Evolutionary conservation across 2,888 invertebrate genomes (phyloP).

Genomic region (Leptinotarsa rubiginosa): DNA sequence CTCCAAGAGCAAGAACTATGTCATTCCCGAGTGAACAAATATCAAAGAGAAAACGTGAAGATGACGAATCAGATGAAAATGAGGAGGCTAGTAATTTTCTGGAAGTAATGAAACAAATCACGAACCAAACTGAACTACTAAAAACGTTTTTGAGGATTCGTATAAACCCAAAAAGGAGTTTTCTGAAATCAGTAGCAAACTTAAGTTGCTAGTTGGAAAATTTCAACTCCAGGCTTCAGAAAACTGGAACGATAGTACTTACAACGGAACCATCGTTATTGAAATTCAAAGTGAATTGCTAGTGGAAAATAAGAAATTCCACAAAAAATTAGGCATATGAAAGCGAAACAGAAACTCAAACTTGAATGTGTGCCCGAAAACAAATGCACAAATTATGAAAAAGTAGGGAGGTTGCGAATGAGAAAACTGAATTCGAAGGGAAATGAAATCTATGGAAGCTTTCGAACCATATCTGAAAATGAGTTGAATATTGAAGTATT

Average conservation of each 20-base stretch:
- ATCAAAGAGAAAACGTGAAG: not conserved
- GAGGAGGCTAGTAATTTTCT: not conserved
- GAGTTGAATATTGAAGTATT: not conserved
- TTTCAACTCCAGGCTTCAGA: not conserved
- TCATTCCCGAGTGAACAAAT: too few species aligned
- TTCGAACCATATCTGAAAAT: not conserved
- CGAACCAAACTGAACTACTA: not conserved
- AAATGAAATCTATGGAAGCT: not conserved
- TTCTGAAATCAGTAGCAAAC: not conserved
- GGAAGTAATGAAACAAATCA: not conserved
- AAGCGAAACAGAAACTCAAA: not conserved
- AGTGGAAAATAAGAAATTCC: not conserved
- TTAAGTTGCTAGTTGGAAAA: not conserved
- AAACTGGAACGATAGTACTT: not conserved
- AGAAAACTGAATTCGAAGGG: not conserved
- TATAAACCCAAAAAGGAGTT: not conserved
- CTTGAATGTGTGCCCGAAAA: too few species aligned
- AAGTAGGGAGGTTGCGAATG: not conserved
- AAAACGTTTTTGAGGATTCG: not conserved
- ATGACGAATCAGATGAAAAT: not conserved
- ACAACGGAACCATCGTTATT: not conserved
- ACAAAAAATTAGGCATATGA: not conserved
- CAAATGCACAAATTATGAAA: not conserved
- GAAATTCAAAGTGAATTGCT: not conserved
- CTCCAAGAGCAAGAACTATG: too few species aligned